A percentile compares a stretch with the other conserved stretches of the same genome.
Evolutionary conservation across 1,140 invertebrate species (phyloP).

Genomic region (Aphidius gifuensis): DNA sequence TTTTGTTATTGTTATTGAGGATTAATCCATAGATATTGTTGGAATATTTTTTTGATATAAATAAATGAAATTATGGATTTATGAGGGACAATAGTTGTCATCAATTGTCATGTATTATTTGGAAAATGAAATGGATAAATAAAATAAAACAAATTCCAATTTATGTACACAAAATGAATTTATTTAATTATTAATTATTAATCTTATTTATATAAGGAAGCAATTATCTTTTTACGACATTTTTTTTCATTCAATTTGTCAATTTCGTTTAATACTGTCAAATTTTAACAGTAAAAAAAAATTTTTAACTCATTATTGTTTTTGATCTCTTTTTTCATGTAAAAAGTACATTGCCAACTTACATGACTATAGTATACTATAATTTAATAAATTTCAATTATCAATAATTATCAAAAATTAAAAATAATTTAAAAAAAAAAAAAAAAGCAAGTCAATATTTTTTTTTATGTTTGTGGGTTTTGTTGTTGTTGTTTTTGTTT

Average conservation of each 20-base stretch:
- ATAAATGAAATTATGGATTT: too few species aligned
- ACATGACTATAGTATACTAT: conserved; percentile 27
- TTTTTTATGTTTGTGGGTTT: too few species aligned
- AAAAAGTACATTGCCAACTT: conserved; percentile 49
- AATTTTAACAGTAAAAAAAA: conserved; percentile 30
- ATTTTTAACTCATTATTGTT: too few species aligned
- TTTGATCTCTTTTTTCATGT: conserved; percentile 35
- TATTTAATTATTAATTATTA: conserved; percentile 46
- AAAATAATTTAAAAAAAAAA: conserved; percentile 42
- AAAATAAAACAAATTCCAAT: conserved; percentile 7
- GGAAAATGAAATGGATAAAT: too few species aligned
- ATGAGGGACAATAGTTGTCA: too few species aligned
- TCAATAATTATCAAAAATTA: conserved; percentile 41
- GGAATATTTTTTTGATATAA: too few species aligned
- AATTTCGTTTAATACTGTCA: too few species aligned
- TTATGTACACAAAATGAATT: conserved; percentile 50
- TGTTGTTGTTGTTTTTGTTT: background rate
- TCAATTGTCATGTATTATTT: too few species aligned
- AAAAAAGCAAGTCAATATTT: background rate
- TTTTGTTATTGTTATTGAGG: too few species aligned
- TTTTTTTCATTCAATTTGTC: too few species aligned
- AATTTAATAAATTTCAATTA: conserved; percentile 37
- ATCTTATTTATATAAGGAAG: conserved; percentile 47
- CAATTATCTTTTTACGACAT: conserved; percentile 44
- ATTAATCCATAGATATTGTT: too few species aligned